Base-by-base conservation (phyloP, 1,140 invertebrate species). In the Eulimnadia texana region DNA sequence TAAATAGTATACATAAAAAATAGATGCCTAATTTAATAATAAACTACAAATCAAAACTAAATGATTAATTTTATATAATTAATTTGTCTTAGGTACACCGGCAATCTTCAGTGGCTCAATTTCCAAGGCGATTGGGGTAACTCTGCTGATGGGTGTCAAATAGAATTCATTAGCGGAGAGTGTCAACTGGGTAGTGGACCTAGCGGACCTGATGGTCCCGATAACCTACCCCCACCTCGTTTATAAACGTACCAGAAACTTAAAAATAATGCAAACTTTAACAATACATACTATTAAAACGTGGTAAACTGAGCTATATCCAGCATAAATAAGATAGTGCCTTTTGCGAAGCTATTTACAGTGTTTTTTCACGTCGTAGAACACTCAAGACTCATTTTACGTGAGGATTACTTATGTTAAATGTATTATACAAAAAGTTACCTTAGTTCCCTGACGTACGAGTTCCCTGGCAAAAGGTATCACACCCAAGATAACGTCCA, bases 401-500 rank as follows among this genome's bases (percentile, higher is more conserved):
- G n/a, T n/a, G n/a, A n/a, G n/a, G n/a, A n/a, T n/a, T n/a, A n/a
- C n/a, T n/a, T n/a, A n/a, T n/a, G n/a, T n/a, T n/a, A n/a, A n/a
- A n/a, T 24, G 53, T 29, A 29, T 27, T 50, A 10, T 6, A 54
- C 51, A 50, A n/a, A 28, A 29, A 66, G 67, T 69, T 68, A 94
- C 89, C 74, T 87, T 86, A 19, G 90, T 92, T 63, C 88, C 86
- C 67, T 85, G 77, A 66, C 80, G 78, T 2, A 97, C 71, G 49
- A 97, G 78, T 72, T 93, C 89, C 67, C 91, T 75, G 0, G 84
- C 84, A 72, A 98, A 90, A 22, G 93, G 93, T 56, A 98, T 74
- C 29, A 97, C 83, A 20, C 94, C 93, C 22, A 98, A 76, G 50
- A 97, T 80, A 67, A 97, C 85, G 76, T 98, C 93, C 64, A 90